Conservation (phyloP, 2,797 vertebrate genomes). For the Enteromius argenteus region DNA sequence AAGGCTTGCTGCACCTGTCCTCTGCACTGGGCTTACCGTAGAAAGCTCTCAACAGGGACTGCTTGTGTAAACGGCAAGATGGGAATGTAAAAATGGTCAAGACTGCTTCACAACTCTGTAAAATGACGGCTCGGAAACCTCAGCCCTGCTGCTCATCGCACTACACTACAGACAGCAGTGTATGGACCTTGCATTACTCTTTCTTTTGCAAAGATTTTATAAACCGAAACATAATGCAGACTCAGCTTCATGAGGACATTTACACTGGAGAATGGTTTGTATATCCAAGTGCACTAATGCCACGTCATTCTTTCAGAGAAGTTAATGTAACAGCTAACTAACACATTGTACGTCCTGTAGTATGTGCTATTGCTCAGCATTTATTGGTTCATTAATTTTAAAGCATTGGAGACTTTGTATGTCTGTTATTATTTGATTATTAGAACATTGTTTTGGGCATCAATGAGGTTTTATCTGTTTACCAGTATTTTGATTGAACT, state of each 20-base stretch:
- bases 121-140: background rate
- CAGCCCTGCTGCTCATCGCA: background rate
- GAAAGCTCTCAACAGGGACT: background rate
- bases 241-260: conserved; percentile 7
- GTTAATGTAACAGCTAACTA: background rate
- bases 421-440: conserved; percentile 1
- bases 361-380: background rate
- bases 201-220: conserved; percentile 32
- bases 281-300: conserved; percentile 2
- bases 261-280: conserved; percentile 8
- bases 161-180: conserved; percentile 9
- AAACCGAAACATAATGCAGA: background rate
- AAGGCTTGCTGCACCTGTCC: conserved; percentile 1
- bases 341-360: background rate
- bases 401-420: background rate
- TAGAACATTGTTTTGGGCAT: background rate
- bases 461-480: background rate
- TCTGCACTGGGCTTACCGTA: background rate
- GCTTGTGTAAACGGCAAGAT: background rate
- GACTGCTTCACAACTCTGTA: background rate
- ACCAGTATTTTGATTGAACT: conserved; percentile 23
- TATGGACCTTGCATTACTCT: background rate
- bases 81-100: background rate
- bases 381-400: conserved; percentile 6
- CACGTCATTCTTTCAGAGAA: background rate